Evolutionary conservation across 2,113 vertebrate genomes (phyloP).

Genomic region (Martes martes): DNA sequence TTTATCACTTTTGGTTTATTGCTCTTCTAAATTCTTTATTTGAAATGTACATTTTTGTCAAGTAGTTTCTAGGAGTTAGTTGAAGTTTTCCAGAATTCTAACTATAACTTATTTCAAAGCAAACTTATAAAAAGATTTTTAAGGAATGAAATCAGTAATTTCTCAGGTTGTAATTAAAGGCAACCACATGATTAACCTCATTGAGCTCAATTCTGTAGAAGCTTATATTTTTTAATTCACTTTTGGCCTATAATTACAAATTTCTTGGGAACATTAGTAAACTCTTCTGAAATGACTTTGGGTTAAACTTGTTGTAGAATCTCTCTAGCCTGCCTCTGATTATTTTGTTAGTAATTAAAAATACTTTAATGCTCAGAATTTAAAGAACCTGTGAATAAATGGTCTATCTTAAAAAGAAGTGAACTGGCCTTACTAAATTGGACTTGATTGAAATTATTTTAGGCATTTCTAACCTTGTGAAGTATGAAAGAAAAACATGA

Average conservation of each 20-base stretch:
- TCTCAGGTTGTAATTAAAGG: not conserved
- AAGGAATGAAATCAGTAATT: not conserved
- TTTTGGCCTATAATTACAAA: not conserved
- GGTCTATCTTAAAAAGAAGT: not conserved
- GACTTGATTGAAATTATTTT: not conserved
- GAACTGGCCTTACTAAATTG: not conserved
- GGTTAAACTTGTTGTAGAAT: not conserved
- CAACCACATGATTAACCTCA: not conserved
- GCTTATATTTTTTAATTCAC: not conserved
- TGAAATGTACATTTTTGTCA: not conserved
- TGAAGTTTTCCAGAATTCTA: not conserved
- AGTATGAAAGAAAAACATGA: not conserved
- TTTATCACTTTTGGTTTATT: not conserved
- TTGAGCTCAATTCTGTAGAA: not conserved
- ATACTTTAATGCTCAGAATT: not conserved
- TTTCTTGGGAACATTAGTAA: not conserved
- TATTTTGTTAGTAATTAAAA: conserved; percentile 14
- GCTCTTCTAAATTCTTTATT: not conserved
- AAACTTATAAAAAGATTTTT: not conserved
- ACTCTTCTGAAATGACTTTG: not conserved
- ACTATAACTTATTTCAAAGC: not conserved
- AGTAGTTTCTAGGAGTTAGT: not conserved
- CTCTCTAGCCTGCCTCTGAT: not conserved
- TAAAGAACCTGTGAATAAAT: not conserved
- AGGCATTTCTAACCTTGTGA: not conserved